These are phyloP conservation scores for Onchidella celtica DNA, from an alignment of 2,888 invertebrate species.

Conservation along the genomic window DNA sequence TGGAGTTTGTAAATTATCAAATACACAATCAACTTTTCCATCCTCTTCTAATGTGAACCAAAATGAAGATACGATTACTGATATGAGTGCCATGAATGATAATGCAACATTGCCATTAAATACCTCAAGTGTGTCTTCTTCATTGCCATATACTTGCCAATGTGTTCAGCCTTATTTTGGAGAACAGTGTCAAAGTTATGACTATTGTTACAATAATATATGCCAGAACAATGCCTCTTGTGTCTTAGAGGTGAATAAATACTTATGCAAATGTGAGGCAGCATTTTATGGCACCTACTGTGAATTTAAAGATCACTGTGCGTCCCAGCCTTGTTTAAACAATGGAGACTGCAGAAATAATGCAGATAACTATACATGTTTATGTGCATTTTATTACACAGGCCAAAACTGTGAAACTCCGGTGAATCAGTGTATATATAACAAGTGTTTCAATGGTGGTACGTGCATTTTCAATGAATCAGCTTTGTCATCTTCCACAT, in stretches of 20 bases:
- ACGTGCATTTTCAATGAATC: conserved; percentile 61
- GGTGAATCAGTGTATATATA: conserved; percentile 81
- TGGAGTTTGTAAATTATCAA: conserved; percentile 63
- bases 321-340: conserved; percentile 63
- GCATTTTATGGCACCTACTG: conserved; percentile 71
- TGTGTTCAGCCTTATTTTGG: conserved; percentile 69
- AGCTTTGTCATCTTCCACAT: conserved; percentile 6
- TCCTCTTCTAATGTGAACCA: not conserved
- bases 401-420: conserved; percentile 67
- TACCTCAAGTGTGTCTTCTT: not conserved
- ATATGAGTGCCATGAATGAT: no score
- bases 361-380: conserved; percentile 58
- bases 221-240: conserved; percentile 73
- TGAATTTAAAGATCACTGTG: conserved; percentile 67
- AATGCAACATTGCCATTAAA: not conserved
- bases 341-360: conserved; percentile 62
- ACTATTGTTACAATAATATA: conserved; percentile 64
- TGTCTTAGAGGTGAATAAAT: conserved; percentile 56
- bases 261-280: conserved; percentile 62
- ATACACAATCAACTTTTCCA: conserved; percentile 33
- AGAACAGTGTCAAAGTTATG: conserved; percentile 67
- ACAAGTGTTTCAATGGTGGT: conserved; percentile 71
- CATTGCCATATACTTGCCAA: conserved; percentile 59
- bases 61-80: not conserved
- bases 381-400: conserved; percentile 64